A percentile compares a stretch with the other conserved stretches of the same genome.
phyloP scores from a whole-genome alignment of 2,888 invertebrate species.

The Eupsilia transversa region DNA sequence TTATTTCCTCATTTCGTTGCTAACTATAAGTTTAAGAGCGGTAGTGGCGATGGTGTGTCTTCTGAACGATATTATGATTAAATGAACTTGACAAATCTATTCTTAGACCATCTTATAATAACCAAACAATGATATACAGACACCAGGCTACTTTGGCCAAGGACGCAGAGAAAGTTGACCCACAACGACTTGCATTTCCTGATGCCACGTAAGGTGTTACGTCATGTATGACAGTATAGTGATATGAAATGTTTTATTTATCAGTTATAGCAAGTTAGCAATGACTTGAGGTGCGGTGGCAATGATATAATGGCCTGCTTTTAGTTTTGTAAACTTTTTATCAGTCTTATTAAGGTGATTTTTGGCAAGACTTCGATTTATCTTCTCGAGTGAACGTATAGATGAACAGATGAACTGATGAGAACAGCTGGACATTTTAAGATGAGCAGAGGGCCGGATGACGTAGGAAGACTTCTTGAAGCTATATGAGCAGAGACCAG shows the following conservation, averaged over 20 bases:
- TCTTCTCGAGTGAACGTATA: not conserved
- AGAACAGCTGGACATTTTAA: not conserved
- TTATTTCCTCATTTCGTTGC: not conserved
- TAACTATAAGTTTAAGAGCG: not conserved
- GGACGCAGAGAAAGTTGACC: conserved; percentile 62
- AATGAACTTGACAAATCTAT: not conserved
- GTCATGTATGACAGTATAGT: conserved; percentile 18
- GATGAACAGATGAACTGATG: not conserved
- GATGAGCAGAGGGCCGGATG: not conserved
- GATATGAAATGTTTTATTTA: conserved; percentile 63
- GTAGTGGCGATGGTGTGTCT: not conserved
- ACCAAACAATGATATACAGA: not conserved
- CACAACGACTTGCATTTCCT: conserved; percentile 46
- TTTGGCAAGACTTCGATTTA: not conserved
- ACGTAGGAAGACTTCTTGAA: not conserved
- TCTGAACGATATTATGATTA: not conserved
- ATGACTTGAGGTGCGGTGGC: not conserved
- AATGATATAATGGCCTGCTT: conserved; percentile 37
- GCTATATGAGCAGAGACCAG: not conserved
- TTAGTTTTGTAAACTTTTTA: not conserved
- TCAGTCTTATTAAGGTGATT: not conserved
- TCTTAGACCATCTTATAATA: not conserved
- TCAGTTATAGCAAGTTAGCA: conserved; percentile 38
- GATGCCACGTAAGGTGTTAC: conserved; percentile 36
- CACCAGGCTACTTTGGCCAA: conserved; percentile 13